Evolutionary conservation across 2,888 invertebrate genomes (phyloP).

Genomic region (Lasioglossum lativentre): DNA sequence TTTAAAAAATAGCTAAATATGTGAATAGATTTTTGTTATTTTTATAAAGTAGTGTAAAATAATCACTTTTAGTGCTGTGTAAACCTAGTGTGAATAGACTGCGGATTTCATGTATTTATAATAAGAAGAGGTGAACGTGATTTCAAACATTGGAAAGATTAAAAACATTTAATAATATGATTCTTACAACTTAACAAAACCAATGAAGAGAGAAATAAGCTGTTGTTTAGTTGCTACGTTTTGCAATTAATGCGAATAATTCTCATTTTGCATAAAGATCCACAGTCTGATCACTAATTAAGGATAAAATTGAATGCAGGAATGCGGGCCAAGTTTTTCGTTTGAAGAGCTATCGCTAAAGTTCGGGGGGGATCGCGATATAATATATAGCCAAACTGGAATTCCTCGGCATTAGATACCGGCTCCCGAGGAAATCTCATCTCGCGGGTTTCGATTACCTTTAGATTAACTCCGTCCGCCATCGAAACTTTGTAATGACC

Average conservation of each 20-base stretch:
- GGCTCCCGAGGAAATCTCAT: conserved; percentile 38
- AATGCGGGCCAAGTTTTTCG: background rate
- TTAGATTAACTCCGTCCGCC: conserved; percentile 65
- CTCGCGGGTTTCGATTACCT: conserved; percentile 64
- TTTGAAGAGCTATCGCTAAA: background rate
- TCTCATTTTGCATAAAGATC: background rate
- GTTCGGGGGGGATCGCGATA: background rate
- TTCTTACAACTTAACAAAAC: too few species aligned
- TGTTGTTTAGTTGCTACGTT: too few species aligned
- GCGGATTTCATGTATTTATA: too few species aligned
- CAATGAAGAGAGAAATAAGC: too few species aligned
- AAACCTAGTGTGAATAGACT: too few species aligned
- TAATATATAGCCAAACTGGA: background rate
- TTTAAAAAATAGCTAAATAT: too few species aligned
- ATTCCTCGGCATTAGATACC: conserved; percentile 9
- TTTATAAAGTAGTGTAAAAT: too few species aligned
- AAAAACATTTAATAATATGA: too few species aligned
- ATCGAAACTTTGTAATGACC: conserved; percentile 72
- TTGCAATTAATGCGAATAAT: background rate
- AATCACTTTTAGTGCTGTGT: too few species aligned
- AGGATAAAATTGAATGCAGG: background rate
- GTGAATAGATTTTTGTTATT: too few species aligned
- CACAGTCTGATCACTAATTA: background rate
- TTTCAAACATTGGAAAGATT: too few species aligned
- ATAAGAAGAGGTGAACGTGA: too few species aligned